phyloP scores from a whole-genome alignment of 2,888 invertebrate species.

The Volucella zonaria region DNA sequence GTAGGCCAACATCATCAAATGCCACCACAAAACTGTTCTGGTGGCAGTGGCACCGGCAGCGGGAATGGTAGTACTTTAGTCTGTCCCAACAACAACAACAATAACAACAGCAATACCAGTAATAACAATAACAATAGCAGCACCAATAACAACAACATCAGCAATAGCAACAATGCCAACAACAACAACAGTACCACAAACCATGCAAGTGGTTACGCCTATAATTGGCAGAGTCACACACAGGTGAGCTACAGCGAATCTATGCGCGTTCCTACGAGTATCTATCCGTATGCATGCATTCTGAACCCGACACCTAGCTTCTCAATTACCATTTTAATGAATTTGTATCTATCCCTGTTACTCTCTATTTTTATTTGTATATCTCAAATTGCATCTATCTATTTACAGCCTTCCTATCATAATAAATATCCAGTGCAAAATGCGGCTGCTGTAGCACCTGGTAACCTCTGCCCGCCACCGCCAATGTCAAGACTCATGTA shows the following conservation, averaged over 20 bases:
- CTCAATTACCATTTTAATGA: conserved; percentile 45
- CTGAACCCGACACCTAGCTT: conserved; percentile 22
- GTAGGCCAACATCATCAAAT: conserved; percentile 77
- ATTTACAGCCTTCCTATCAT: conserved; percentile 78
- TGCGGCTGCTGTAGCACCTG: conserved; percentile 64
- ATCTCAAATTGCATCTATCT: too few relatives aligned
- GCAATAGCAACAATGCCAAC: conserved; percentile 74
- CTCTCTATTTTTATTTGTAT: neutral
- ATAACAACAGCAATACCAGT: conserved; percentile 38
- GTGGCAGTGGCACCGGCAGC: conserved; percentile 66
- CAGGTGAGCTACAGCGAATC: conserved; percentile 79
- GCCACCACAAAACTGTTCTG: conserved; percentile 67
- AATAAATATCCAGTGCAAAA: conserved; percentile 77
- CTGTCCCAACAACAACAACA: conserved; percentile 45
- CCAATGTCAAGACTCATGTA: conserved; percentile 86
- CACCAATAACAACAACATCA: conserved; percentile 67
- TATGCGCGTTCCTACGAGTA: conserved; percentile 35
- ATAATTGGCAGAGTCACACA: conserved; percentile 81
- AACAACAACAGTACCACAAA: conserved; percentile 72
- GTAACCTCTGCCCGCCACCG: conserved; percentile 71
- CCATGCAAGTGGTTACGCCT: conserved; percentile 78
- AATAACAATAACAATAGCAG: conserved; percentile 55
- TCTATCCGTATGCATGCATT: conserved; percentile 56
- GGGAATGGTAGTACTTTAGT: conserved; percentile 29
- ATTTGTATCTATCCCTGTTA: conserved; percentile 17